A percentile compares a stretch with the other conserved stretches of the same genome.
These are phyloP conservation scores for Bos taurus DNA, from an alignment of 2,113 vertebrate species.

Conservation along the genomic window DNA sequence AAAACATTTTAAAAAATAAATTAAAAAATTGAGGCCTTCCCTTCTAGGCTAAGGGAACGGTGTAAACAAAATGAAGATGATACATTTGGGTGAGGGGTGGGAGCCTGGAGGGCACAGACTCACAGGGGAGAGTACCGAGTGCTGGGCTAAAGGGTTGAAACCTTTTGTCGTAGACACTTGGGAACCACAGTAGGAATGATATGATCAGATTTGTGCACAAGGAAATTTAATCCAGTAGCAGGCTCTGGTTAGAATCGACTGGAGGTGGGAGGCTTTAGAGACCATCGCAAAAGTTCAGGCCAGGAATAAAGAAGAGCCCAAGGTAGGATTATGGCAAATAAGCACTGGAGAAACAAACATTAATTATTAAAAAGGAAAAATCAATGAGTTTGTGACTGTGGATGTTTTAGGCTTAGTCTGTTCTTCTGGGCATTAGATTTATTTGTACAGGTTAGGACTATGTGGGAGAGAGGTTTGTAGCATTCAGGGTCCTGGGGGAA, in stretches of 20 bases:
- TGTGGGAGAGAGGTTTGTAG: background rate
- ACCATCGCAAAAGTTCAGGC: background rate
- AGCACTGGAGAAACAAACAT: background rate
- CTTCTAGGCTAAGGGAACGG: background rate
- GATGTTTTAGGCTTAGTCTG: background rate
- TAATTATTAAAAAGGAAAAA: conserved; percentile 44
- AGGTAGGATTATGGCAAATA: background rate
- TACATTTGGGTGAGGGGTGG: background rate
- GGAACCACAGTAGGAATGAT: background rate
- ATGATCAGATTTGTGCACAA: background rate
- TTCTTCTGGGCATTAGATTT: background rate
- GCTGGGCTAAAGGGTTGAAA: background rate
- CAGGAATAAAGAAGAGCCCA: background rate
- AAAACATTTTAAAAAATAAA: background rate
- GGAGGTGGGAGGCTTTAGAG: background rate
- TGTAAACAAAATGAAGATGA: background rate
- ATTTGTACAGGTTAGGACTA: background rate
- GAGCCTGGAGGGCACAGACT: background rate
- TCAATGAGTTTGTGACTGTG: conserved; percentile 3
- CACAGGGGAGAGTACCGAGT: background rate
- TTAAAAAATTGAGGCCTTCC: background rate
- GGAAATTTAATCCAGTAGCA: background rate
- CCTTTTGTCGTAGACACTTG: background rate
- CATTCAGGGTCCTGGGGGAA: background rate
- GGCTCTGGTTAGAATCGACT: background rate